phyloP scores from a whole-genome alignment of 2,113 vertebrate genomes.

The Gopherus flavomarginatus region DNA sequence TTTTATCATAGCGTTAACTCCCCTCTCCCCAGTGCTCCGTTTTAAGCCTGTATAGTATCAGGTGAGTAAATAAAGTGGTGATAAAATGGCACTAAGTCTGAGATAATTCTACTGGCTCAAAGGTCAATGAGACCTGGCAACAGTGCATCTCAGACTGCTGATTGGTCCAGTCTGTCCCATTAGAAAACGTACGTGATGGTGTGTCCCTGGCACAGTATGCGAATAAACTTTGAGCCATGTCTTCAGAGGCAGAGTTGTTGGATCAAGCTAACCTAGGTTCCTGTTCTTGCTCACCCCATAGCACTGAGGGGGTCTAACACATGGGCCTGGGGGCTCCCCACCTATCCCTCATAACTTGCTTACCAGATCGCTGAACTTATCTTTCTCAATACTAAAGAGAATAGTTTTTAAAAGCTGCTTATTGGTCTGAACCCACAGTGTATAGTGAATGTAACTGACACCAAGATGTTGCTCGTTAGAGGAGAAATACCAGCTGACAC shows the following conservation, averaged over 20 bases:
- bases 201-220: neutral
- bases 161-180: neutral
- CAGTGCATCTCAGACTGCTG: neutral
- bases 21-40: neutral
- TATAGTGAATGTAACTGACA: neutral
- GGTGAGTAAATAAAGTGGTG: neutral
- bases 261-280: neutral
- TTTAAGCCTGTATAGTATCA: neutral
- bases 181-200: neutral
- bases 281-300: neutral
- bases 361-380: neutral
- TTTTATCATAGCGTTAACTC: neutral
- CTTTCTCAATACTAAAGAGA: neutral
- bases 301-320: neutral
- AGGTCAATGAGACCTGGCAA: neutral
- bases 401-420: neutral
- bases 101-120: neutral
- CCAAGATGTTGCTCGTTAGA: neutral
- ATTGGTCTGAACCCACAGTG: neutral
- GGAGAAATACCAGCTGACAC: neutral
- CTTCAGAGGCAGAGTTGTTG: neutral
- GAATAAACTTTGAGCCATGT: neutral
- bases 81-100: neutral
- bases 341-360: neutral
- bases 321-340: neutral